Evolutionary conservation across 2,797 vertebrate genomes (phyloP).

Genomic region (Synanceia verrucosa): DNA sequence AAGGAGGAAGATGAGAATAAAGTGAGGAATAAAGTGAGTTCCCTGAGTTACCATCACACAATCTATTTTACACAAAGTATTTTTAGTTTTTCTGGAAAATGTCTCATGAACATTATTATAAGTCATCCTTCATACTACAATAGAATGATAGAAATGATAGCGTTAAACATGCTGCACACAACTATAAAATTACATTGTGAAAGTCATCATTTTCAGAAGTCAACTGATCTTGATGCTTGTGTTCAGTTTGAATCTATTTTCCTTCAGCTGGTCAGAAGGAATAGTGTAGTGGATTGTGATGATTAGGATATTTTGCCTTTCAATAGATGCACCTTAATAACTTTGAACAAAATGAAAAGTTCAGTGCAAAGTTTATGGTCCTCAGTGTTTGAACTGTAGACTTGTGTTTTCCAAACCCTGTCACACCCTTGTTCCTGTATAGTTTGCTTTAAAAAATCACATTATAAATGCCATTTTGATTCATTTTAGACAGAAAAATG

Average conservation of each 20-base stretch:
- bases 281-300: neutral
- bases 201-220: neutral
- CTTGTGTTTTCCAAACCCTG: no score
- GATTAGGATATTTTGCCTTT: neutral
- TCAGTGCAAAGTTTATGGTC: neutral
- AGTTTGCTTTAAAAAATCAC: no score
- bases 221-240: neutral
- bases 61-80: no score
- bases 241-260: neutral
- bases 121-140: neutral
- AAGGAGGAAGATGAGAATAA: slow-evolving; percentile 1
- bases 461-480: no score
- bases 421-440: no score
- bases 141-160: neutral
- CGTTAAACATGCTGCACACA: neutral
- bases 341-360: neutral
- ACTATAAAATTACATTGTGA: neutral
- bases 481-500: no score
- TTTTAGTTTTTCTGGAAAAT: neutral
- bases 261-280: neutral
- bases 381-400: no score
- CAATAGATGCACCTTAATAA: neutral
- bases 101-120: neutral
- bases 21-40: neutral
- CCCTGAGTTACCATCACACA: neutral